These are phyloP conservation scores for Pseudomugil gertrudae DNA, from an alignment of 2,797 vertebrate species.

Conservation along the genomic window DNA sequence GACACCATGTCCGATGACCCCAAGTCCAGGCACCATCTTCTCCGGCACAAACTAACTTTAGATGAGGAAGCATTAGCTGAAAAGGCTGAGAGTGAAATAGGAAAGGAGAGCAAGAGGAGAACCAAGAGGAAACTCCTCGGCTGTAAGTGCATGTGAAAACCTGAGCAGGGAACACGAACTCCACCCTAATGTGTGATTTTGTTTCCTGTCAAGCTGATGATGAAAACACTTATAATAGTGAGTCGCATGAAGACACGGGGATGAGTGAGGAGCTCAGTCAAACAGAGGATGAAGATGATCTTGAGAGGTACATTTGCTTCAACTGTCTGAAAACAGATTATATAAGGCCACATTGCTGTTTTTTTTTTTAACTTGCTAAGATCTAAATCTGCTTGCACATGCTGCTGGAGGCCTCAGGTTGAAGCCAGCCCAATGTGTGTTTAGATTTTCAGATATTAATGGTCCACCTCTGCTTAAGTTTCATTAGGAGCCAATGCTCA, in stretches of 20 bases:
- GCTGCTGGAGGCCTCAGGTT: neutral
- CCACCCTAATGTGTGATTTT: slow-evolving; percentile 22
- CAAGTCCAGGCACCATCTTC: slow-evolving; percentile 86
- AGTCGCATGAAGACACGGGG: slow-evolving; percentile 77
- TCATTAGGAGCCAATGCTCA: neutral
- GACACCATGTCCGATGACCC: slow-evolving; percentile 73
- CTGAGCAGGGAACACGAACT: too few relatives aligned
- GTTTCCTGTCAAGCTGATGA: slow-evolving; percentile 48
- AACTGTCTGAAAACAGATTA: neutral
- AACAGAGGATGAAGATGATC: slow-evolving; percentile 80
- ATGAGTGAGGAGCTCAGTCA: slow-evolving; percentile 81
- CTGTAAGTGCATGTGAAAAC: slow-evolving; percentile 44
- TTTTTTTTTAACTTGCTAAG: neutral
- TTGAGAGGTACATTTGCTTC: slow-evolving; percentile 48
- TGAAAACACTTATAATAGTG: slow-evolving; percentile 74
- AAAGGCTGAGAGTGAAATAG: slow-evolving; percentile 58
- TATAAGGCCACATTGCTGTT: too few relatives aligned
- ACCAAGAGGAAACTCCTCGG: slow-evolving; percentile 66
- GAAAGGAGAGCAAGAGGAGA: slow-evolving; percentile 64
- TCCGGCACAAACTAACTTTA: slow-evolving; percentile 87
- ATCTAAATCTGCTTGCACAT: neutral
- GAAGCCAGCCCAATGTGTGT: neutral
- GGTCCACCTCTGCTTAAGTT: neutral
- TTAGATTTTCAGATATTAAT: neutral
- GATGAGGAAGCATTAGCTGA: slow-evolving; percentile 82